These are phyloP conservation scores for Monomorium pharaonis DNA, from an alignment of 1,140 invertebrate genomes.

Conservation along the genomic window DNA sequence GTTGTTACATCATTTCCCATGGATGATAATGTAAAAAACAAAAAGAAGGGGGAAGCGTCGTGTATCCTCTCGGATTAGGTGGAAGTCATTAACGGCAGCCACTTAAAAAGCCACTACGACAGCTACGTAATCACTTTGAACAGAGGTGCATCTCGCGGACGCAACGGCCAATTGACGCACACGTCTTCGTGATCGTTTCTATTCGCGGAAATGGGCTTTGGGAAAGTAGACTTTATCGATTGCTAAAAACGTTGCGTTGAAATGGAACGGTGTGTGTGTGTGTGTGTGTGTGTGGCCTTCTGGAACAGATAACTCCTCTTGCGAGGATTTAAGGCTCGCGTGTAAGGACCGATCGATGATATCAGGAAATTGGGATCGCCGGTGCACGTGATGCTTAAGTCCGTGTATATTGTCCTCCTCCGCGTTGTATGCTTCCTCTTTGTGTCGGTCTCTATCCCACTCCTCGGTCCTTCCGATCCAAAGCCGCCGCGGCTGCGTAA, in stretches of 20 bases:
- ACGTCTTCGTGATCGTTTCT: background rate
- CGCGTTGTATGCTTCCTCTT: background rate
- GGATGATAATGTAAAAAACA: background rate
- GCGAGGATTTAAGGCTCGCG: constrained; percentile 6
- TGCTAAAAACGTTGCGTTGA: background rate
- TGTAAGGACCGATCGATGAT: constrained; percentile 57
- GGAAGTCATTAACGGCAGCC: constrained; percentile 32
- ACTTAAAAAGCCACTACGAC: constrained; percentile 20
- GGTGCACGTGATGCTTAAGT: constrained; percentile 40
- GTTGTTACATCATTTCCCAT: background rate
- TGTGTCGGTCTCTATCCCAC: constrained; percentile 57
- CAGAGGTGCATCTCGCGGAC: background rate
- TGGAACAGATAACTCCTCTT: background rate
- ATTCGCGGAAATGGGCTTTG: constrained; percentile 7
- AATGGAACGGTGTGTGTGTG: background rate
- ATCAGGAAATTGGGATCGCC: constrained; percentile 70
- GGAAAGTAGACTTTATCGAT: constrained; percentile 16
- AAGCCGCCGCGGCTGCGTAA: constrained; percentile 61
- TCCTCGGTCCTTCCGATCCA: constrained; percentile 4
- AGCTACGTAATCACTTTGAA: constrained; percentile 19
- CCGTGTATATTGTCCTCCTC: constrained; percentile 49
- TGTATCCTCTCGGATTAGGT: background rate
- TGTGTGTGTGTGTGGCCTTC: too few species aligned
- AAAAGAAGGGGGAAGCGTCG: background rate
- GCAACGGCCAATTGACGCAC: background rate